Evolutionary conservation across 1,140 invertebrate genomes (phyloP), one percentile per base, ranked within the genome.

Genomic region (Bemisia tabaci): DNA sequence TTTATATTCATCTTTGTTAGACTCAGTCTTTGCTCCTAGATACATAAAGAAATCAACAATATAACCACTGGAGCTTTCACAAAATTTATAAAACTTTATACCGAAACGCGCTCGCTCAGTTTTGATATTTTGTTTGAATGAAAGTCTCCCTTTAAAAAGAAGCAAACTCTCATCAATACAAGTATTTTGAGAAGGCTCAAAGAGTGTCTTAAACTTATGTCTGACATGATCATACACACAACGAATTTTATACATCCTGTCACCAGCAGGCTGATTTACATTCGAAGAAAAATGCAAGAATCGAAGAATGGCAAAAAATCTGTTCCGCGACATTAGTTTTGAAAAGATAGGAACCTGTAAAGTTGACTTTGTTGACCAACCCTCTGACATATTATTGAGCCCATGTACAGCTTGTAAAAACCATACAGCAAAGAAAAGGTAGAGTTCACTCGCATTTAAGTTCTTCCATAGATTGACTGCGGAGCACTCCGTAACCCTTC

Each of bases 1-100:
- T 25, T 61, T 62, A 22, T 39, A 64, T 59, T 63, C 62, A n/a
- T n/a, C n/a, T n/a, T n/a, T n/a, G n/a, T n/a, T n/a, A 48, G 33
- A 17, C 33, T 48, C 33, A 9, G 33, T 17, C 5, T 5, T 5
- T 5, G 33, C 33, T 9, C 33, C 33, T 9, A 17, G 5, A 17
- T 48, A 48, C 17, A 48, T 48, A 9, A 9, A 9, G 33, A 48
- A 48, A 5, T 48, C 17, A 48, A 9, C 5, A 48, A 5, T 9
- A 48, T 48, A 48, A 48, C 33, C 33, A 17, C 5, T 9, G 33
- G 33, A 48, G 33, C 5, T 9, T 48, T 48, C 33, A 48, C 33
- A 48, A 48, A 48, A 5, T 48, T 48, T 48, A 48, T 48, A 48
- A 48, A 48, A 48, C 17, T 48, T 48, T 5, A 48, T 48, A 9